Conservation (phyloP, 2,888 invertebrate genomes). For the Pterobdella sp. region DNA sequence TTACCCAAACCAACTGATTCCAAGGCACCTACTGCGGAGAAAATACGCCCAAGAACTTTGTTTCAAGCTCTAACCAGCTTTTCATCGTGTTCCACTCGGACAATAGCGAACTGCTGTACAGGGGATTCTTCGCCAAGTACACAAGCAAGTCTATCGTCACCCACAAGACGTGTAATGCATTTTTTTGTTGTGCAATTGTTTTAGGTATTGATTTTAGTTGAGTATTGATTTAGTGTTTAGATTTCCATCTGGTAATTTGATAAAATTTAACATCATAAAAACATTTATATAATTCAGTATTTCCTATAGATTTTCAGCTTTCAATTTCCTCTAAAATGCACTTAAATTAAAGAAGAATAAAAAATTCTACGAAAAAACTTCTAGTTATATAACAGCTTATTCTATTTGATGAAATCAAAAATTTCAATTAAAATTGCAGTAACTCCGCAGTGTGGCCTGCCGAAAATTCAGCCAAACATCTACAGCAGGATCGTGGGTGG, state of each 20-base stretch:
- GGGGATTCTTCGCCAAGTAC: conserved; percentile 26
- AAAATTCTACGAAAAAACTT: background rate
- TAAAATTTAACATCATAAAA: too few relatives aligned
- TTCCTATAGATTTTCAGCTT: too few relatives aligned
- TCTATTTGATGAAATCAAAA: background rate
- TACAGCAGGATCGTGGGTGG: conserved; percentile 34
- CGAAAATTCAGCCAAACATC: conserved; percentile 30
- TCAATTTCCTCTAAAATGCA: too few relatives aligned
- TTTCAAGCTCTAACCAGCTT: conserved; percentile 30
- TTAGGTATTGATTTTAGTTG: background rate
- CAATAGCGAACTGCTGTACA: conserved; percentile 4
- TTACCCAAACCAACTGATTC: background rate
- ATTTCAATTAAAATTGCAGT: conserved; percentile 10
- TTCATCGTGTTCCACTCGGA: conserved; percentile 32
- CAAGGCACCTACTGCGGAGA: conserved; percentile 30
- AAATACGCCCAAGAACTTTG: conserved; percentile 20
- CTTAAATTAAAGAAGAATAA: too few relatives aligned
- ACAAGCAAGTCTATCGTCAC: background rate
- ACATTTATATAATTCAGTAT: too few relatives aligned
- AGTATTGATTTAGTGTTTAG: background rate
- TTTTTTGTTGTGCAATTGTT: background rate
- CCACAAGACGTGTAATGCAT: background rate
- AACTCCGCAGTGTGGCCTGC: conserved; percentile 30
- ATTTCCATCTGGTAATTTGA: background rate
- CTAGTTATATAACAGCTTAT: background rate